Percentiles rank a stretch among this genome's conserved stretches.
Conservation (phyloP, 2,888 invertebrate genomes). For the Ptychoptera contaminata region DNA sequence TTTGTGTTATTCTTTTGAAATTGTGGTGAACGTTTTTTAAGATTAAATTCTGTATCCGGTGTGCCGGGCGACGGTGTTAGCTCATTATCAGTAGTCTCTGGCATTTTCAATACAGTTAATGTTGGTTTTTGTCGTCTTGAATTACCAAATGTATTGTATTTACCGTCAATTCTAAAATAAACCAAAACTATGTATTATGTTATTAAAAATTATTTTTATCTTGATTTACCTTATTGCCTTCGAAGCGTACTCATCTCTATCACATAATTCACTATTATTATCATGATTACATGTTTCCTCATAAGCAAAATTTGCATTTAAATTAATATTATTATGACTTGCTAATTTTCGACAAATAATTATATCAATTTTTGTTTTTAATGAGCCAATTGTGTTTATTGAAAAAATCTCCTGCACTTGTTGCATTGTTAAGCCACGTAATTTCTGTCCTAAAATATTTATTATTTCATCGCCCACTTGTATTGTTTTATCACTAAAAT, state of each 20-base stretch:
- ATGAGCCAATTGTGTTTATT: neutral
- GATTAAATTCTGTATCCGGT: neutral
- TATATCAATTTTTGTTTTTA: conserved; percentile 42
- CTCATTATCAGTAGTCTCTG: neutral
- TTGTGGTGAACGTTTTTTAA: conserved; percentile 1
- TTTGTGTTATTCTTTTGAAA: conserved; percentile 2
- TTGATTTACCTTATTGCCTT: conserved; percentile 3
- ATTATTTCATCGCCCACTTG: conserved; percentile 55
- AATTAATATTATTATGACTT: neutral
- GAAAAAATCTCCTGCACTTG: conserved; percentile 49
- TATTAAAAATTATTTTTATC: neutral
- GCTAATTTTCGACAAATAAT: conserved; percentile 37
- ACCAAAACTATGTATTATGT: neutral
- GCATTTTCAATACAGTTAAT: neutral
- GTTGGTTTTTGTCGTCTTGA: conserved; percentile 1
- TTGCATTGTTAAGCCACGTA: conserved; percentile 47
- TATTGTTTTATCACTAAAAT: conserved; percentile 45
- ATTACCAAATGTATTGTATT: conserved; percentile 6
- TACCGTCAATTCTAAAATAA: conserved; percentile 5
- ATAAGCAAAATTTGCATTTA: neutral
- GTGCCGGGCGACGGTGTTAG: neutral
- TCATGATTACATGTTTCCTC: neutral
- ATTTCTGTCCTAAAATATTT: conserved; percentile 52
- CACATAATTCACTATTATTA: neutral
- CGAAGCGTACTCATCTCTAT: conserved; percentile 2